Conservation (phyloP, 2,797 vertebrate species). For the Ambastaia sidthimunki region DNA sequence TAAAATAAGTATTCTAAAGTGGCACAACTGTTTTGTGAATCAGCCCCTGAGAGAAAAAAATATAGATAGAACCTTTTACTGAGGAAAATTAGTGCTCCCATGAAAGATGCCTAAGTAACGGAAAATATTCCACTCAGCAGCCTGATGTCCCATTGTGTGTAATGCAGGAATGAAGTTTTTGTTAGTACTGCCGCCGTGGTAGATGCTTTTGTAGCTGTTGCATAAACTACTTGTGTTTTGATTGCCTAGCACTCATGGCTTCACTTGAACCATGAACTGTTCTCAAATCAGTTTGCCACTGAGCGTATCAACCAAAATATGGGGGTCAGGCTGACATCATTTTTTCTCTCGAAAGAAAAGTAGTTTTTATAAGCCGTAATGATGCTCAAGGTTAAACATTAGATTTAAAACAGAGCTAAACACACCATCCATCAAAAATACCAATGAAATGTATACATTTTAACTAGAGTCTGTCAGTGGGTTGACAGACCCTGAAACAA, state of each 20-base stretch:
- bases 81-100: slow-evolving; percentile 47
- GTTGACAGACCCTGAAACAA: slow-evolving; percentile 50
- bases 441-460: slow-evolving; percentile 56
- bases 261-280: slow-evolving; percentile 1
- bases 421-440: slow-evolving; percentile 31
- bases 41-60: slow-evolving; percentile 29
- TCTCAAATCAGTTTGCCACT: not conserved
- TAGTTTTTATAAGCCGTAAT: slow-evolving; percentile 5
- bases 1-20: not conserved
- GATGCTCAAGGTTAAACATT: slow-evolving; percentile 38
- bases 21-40: not conserved
- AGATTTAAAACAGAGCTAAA: slow-evolving; percentile 42
- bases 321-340: not conserved
- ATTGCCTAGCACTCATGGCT: not conserved
- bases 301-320: slow-evolving; percentile 18
- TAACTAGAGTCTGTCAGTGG: slow-evolving; percentile 60
- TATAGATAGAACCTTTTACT: slow-evolving; percentile 14
- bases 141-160: slow-evolving; percentile 43
- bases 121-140: slow-evolving; percentile 51
- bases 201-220: slow-evolving; percentile 25
- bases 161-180: slow-evolving; percentile 23
- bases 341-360: not conserved
- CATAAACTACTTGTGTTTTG: slow-evolving; percentile 8
- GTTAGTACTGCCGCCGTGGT: not conserved
- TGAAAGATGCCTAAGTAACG: slow-evolving; percentile 27